Percentiles rank a stretch among this genome's conserved stretches.
phyloP scores from a whole-genome alignment of 2,113 vertebrate genomes.

The Trinectes maculatus region DNA sequence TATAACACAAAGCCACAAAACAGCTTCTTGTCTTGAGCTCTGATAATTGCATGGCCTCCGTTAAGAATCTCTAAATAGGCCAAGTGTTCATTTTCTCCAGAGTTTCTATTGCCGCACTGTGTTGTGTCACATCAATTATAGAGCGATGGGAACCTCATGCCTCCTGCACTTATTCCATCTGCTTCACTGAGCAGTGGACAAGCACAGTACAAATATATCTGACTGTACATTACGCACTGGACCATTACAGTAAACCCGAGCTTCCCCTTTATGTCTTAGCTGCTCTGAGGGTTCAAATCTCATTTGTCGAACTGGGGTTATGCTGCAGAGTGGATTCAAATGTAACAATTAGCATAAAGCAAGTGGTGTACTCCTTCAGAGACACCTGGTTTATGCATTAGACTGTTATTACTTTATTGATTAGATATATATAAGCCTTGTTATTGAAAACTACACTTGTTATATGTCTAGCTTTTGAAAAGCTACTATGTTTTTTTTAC shows the following conservation, averaged over 20 bases:
- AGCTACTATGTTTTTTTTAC: no score
- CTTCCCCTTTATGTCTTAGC: neutral
- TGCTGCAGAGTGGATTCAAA: neutral
- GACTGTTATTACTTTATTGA: constrained; percentile 11
- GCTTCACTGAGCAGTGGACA: constrained; percentile 49
- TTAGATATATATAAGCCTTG: neutral
- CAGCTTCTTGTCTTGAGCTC: constrained; percentile 21
- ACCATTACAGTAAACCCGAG: neutral
- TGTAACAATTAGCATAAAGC: constrained; percentile 11
- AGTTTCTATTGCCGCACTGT: constrained; percentile 57
- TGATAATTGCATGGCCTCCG: constrained; percentile 55
- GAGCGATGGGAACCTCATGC: constrained; percentile 69
- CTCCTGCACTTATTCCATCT: constrained; percentile 63
- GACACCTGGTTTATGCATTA: constrained; percentile 13
- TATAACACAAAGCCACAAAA: constrained; percentile 1
- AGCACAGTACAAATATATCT: constrained; percentile 22
- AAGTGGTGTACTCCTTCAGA: neutral
- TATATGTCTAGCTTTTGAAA: neutral
- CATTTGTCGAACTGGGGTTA: neutral
- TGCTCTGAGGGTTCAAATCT: neutral
- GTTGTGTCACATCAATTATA: constrained; percentile 77
- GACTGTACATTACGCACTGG: constrained; percentile 16
- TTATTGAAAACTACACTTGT: constrained; percentile 8
- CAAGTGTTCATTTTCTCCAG: constrained; percentile 70
- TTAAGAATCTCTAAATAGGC: constrained; percentile 74